Conservation (phyloP, 2,888 invertebrate species). For the Drosophila putrida region DNA sequence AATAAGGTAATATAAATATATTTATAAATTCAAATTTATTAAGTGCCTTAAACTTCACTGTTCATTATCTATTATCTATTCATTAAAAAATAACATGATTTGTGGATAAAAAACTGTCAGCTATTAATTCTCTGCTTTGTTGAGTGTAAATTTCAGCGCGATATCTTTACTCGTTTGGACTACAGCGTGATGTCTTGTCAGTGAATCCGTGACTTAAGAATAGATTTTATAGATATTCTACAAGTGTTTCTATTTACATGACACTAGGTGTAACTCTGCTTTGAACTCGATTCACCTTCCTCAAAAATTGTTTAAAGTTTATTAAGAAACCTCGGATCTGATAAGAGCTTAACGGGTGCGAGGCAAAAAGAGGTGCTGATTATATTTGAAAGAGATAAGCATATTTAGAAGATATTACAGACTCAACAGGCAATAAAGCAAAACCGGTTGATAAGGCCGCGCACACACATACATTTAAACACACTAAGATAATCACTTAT, state of each 20-base stretch:
- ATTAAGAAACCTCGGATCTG: constrained; percentile 1
- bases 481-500: background rate
- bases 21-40: too few relatives aligned
- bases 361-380: background rate
- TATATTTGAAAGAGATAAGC: constrained; percentile 25
- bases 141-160: too few relatives aligned
- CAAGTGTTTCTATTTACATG: constrained; percentile 14
- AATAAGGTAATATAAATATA: too few relatives aligned
- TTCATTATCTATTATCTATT: too few relatives aligned
- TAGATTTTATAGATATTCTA: too few relatives aligned
- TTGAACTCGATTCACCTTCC: constrained; percentile 29
- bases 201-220: too few relatives aligned
- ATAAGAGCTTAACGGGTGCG: constrained; percentile 18
- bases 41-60: too few relatives aligned
- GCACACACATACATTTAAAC: constrained; percentile 1
- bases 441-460: constrained; percentile 41
- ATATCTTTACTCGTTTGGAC: too few relatives aligned
- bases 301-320: constrained; percentile 11
- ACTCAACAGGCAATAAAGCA: constrained; percentile 3
- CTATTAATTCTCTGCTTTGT: too few relatives aligned
- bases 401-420: constrained; percentile 5
- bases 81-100: too few relatives aligned
- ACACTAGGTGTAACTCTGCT: background rate
- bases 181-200: too few relatives aligned
- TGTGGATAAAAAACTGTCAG: too few relatives aligned